phyloP scores from a whole-genome alignment of 2,888 invertebrate genomes.

The Aspidapion aeneum region DNA sequence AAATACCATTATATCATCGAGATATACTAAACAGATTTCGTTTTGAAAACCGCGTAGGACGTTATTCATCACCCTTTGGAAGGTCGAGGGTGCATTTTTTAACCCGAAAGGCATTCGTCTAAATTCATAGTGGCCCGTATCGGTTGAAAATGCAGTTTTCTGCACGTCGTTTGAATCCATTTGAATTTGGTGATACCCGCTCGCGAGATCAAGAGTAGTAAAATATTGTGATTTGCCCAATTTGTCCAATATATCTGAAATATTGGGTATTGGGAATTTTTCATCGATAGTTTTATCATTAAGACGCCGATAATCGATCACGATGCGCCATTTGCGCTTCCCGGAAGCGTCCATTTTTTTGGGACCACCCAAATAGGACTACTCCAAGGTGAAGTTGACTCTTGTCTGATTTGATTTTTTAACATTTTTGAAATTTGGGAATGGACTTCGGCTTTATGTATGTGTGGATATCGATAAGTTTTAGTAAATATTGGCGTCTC shows the following conservation, averaged over 20 bases:
- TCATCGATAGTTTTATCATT: neutral
- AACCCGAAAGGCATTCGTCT: neutral
- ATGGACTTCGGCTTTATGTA: neutral
- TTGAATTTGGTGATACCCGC: neutral
- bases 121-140: neutral
- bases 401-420: too few species aligned
- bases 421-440: constrained; percentile 2
- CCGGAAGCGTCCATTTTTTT: constrained; percentile 4
- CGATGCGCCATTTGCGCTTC: constrained; percentile 2
- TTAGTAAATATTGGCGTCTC: neutral
- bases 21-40: constrained; percentile 14
- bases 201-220: neutral
- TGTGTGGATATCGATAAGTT: constrained; percentile 5
- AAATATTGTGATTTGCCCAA: neutral
- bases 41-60: neutral
- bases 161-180: neutral
- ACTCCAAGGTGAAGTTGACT: too few species aligned
- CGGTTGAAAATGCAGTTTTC: constrained; percentile 4
- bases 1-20: neutral
- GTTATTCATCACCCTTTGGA: constrained; percentile 5
- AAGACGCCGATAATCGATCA: neutral
- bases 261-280: constrained; percentile 7
- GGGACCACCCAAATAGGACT: neutral
- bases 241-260: neutral
- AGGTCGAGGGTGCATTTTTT: neutral